Conservation (phyloP, 2,113 vertebrate genomes). For the Amazona vittata region DNA sequence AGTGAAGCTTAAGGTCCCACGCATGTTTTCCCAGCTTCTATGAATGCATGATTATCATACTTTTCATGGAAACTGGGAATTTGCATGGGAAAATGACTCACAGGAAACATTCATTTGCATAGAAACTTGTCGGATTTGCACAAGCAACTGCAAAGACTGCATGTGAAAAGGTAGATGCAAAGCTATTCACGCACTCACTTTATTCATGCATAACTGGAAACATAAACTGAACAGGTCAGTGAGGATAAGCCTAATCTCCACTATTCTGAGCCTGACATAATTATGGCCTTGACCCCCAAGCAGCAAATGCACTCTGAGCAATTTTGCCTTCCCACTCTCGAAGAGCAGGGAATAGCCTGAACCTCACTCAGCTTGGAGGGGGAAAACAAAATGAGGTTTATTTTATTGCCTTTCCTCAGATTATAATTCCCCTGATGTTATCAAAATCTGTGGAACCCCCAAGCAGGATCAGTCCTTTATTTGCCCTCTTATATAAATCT, state of each 20-base stretch:
- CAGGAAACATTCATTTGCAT: slow-evolving; percentile 66
- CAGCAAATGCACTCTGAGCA: not conserved
- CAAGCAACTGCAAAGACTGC: slow-evolving; percentile 52
- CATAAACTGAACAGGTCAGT: not conserved
- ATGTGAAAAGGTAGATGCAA: slow-evolving; percentile 62
- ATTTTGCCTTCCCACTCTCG: not conserved
- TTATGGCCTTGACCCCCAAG: slow-evolving; percentile 1
- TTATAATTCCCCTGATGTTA: not conserved
- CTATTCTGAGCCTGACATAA: not conserved
- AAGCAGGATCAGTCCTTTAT: not conserved
- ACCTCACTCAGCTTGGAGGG: slow-evolving; percentile 1
- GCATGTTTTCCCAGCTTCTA: slow-evolving; percentile 66
- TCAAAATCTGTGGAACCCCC: slow-evolving; percentile 19
- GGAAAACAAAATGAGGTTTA: not conserved
- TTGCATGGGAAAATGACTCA: slow-evolving; percentile 73
- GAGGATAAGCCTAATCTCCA: slow-evolving; percentile 11
- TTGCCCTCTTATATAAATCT: slow-evolving; percentile 3
- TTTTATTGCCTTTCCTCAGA: slow-evolving; percentile 16
- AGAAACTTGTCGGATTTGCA: slow-evolving; percentile 59
- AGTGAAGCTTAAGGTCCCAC: slow-evolving; percentile 56
- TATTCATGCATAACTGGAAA: slow-evolving; percentile 61
- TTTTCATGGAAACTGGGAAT: slow-evolving; percentile 63
- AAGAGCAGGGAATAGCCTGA: slow-evolving; percentile 19
- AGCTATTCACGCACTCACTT: slow-evolving; percentile 45
- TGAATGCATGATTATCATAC: slow-evolving; percentile 53